Conservation (phyloP, 2,113 vertebrate genomes). For the Telmatochromis brachygnathus region DNA sequence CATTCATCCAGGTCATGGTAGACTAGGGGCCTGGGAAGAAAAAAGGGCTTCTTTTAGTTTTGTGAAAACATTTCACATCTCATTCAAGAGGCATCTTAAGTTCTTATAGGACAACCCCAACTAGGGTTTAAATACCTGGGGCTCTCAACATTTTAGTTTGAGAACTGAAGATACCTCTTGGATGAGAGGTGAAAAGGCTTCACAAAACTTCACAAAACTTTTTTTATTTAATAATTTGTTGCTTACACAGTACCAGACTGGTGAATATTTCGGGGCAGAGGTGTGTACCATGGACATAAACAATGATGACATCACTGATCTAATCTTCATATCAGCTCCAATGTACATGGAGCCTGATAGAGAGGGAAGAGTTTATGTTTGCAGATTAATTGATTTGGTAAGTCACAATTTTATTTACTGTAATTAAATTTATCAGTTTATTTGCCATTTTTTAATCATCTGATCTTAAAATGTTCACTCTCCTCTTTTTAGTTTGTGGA, state of each 20-base stretch:
- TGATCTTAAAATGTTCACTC: not conserved
- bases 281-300: not conserved
- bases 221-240: not conserved
- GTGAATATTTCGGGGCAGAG: not conserved
- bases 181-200: too few species aligned
- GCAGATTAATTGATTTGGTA: not conserved
- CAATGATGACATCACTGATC: rapidly evolving
- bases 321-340: not conserved
- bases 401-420: rapidly evolving
- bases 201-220: too few species aligned
- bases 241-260: rapidly evolving
- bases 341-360: not conserved
- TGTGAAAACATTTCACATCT: too few species aligned
- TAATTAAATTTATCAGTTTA: rapidly evolving
- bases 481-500: rapidly evolving
- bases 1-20: too few species aligned
- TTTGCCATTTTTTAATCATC: not conserved
- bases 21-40: too few species aligned
- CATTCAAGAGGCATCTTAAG: too few species aligned
- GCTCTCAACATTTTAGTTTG: too few species aligned
- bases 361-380: not conserved
- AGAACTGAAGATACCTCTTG: too few species aligned
- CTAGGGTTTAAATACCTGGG: too few species aligned
- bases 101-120: too few species aligned
- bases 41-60: too few species aligned